These are phyloP conservation scores for Dolichoris vasculosae DNA, from an alignment of 1,140 invertebrate species.

Conservation along the genomic window DNA sequence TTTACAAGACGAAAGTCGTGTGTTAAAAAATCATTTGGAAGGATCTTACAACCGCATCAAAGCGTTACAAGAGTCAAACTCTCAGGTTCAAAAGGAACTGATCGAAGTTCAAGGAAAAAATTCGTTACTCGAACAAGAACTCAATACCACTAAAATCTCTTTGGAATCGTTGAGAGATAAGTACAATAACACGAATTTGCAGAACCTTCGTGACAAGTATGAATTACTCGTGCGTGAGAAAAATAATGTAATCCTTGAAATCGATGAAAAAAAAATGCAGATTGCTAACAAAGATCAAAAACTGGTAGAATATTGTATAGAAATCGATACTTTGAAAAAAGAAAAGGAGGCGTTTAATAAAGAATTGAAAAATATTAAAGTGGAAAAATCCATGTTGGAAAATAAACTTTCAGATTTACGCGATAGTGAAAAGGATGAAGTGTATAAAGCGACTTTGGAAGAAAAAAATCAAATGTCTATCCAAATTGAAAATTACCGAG, in stretches of 20 bases:
- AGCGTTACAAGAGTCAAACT: conserved; percentile 63
- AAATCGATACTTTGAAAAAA: conserved; percentile 34
- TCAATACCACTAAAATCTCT: conserved; percentile 53
- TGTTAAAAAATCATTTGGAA: conserved; percentile 64
- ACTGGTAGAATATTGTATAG: conserved; percentile 37
- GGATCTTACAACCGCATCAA: conserved; percentile 67
- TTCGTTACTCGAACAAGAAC: conserved; percentile 57
- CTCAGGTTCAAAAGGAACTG: conserved; percentile 59
- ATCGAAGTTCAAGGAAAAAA: conserved; percentile 53
- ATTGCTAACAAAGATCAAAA: conserved; percentile 52
- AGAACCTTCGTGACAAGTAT: conserved; percentile 53
- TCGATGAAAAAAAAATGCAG: conserved; percentile 59
- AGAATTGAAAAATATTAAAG: conserved; percentile 21
- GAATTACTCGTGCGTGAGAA: conserved; percentile 59
- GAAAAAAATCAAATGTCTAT: conserved; percentile 23
- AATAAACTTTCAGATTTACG: conserved; percentile 14
- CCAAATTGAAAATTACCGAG: conserved; percentile 14
- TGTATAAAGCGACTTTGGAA: background rate
- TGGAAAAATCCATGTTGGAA: conserved; percentile 27
- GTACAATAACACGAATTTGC: conserved; percentile 43
- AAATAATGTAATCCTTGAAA: conserved; percentile 58
- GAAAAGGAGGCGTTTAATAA: conserved; percentile 13
- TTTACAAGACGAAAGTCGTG: conserved; percentile 63
- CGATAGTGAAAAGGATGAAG: conserved; percentile 20
- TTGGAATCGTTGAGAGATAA: conserved; percentile 52